phyloP scores from a whole-genome alignment of 1,140 invertebrate genomes.

The Conus betulinus region DNA sequence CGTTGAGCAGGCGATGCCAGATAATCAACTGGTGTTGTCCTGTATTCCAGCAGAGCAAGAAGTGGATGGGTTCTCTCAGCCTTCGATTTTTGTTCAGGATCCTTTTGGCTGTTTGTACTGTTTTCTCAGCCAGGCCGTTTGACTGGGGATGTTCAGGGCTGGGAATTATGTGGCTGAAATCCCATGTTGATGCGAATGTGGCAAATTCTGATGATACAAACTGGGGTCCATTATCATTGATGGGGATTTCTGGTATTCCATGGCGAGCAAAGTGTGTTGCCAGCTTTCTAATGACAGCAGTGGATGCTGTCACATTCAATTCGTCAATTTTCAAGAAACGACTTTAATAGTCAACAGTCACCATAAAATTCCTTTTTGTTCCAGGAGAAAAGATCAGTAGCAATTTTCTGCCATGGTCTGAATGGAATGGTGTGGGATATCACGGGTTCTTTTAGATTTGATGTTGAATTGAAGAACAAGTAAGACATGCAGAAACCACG shows the following conservation, averaged over 20 bases:
- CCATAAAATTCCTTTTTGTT: conserved; percentile 41
- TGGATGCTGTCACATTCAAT: no score
- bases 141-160: no score
- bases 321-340: conserved; percentile 51
- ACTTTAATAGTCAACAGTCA: conserved; percentile 46
- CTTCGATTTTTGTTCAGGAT: conserved; percentile 41
- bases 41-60: conserved; percentile 44
- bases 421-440: background rate
- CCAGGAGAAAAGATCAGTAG: conserved; percentile 11
- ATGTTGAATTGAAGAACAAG: background rate
- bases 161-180: no score
- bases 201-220: no score
- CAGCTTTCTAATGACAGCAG: no score
- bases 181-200: no score
- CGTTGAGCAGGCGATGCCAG: conserved; percentile 40
- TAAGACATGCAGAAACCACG: no score
- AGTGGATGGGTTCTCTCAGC: conserved; percentile 34
- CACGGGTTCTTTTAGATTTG: background rate
- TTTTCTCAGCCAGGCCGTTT: conserved; percentile 39
- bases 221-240: no score
- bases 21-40: conserved; percentile 34
- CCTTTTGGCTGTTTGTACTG: conserved; percentile 41
- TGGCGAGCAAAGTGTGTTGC: no score
- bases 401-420: conserved; percentile 3
- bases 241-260: no score